These are phyloP conservation scores for Microplitis manilae DNA, from an alignment of 2,888 invertebrate species.

Conservation along the genomic window DNA sequence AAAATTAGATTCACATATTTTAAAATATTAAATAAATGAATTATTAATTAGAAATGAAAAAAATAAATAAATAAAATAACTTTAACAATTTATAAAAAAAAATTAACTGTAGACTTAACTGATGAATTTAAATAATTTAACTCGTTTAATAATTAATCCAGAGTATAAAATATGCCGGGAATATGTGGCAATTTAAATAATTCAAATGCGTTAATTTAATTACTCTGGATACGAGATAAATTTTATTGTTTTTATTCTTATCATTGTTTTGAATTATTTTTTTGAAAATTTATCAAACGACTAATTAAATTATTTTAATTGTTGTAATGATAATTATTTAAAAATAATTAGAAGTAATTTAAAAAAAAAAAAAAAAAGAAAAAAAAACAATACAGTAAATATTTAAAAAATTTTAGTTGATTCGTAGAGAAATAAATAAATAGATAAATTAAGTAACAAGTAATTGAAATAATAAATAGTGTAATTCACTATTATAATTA, in stretches of 20 bases:
- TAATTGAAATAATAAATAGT: background rate
- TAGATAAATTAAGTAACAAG: no score
- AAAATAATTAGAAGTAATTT: constrained; percentile 15
- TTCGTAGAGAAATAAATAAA: constrained; percentile 8
- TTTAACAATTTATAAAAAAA: background rate
- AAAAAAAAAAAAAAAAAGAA: constrained; percentile 21
- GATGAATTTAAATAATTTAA: background rate
- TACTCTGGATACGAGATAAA: constrained; percentile 21
- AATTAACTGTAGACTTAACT: background rate
- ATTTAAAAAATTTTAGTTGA: constrained; percentile 3
- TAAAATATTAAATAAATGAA: constrained; percentile 1
- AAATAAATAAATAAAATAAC: background rate
- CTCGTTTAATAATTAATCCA: constrained; percentile 4
- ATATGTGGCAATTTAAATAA: constrained; percentile 10
- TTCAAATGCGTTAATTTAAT: background rate
- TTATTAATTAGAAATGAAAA: background rate
- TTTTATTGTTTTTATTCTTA: constrained; percentile 17
- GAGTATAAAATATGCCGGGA: constrained; percentile 1
- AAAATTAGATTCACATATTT: background rate
- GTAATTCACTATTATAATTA: constrained; percentile 25
- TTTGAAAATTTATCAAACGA: constrained; percentile 2
- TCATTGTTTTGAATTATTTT: constrained; percentile 16
- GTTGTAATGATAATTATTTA: background rate
- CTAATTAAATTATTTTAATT: background rate
- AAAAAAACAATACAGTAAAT: background rate